These are phyloP conservation scores for Cydia amplana DNA, from an alignment of 1,140 invertebrate genomes.

Conservation along the genomic window DNA sequence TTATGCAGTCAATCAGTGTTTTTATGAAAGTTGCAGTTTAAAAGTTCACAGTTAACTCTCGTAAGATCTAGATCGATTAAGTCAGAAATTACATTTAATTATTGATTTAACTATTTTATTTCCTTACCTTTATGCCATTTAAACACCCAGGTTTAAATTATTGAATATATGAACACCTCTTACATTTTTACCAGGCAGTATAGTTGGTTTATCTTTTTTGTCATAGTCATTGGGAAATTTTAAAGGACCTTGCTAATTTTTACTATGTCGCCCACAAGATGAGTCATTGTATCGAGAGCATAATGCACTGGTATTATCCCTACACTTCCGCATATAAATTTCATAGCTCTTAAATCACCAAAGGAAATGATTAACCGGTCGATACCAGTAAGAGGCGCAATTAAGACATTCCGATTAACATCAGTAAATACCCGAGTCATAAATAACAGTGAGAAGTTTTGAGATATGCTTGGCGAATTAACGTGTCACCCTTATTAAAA, in stretches of 20 bases:
- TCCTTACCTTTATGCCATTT: background rate
- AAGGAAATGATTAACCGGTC: background rate
- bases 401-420: slow-evolving; percentile 31
- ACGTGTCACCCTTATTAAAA: slow-evolving; percentile 1
- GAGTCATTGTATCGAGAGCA: background rate
- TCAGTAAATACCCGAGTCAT: slow-evolving; percentile 25
- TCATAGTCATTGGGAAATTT: background rate
- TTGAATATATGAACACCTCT: background rate
- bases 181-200: background rate
- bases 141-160: background rate
- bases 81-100: slow-evolving; percentile 6
- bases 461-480: slow-evolving; percentile 15
- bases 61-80: slow-evolving; percentile 3
- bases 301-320: slow-evolving; percentile 1
- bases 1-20: slow-evolving; percentile 17
- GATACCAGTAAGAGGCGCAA: slow-evolving; percentile 19
- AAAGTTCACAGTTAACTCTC: slow-evolving; percentile 1
- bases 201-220: background rate
- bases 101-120: background rate
- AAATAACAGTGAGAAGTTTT: slow-evolving; percentile 21
- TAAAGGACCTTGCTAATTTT: background rate
- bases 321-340: slow-evolving; percentile 14
- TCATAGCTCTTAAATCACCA: slow-evolving; percentile 15
- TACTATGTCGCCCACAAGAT: background rate
- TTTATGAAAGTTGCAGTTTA: slow-evolving; percentile 18